Conservation (phyloP, 2,797 vertebrate genomes). For the Alectoris magna region DNA sequence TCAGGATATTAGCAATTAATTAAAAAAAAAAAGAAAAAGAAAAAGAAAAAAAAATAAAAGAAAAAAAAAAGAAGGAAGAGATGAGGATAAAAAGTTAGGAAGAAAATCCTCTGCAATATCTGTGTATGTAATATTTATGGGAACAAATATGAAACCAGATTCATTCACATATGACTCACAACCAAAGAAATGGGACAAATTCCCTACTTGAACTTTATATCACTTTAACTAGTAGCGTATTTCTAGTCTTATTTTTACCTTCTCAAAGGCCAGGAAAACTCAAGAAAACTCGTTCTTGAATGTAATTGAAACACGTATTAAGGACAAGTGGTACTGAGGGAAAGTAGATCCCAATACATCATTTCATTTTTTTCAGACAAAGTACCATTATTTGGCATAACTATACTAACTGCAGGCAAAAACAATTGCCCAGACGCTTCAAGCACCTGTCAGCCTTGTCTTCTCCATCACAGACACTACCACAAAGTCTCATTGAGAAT, state of each 20-base stretch:
- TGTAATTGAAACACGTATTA: neutral
- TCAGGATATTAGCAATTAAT: neutral
- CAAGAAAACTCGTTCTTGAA: neutral
- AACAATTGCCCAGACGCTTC: neutral
- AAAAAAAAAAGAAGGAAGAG: neutral
- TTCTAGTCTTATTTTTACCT: neutral
- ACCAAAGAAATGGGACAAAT: neutral
- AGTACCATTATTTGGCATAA: neutral
- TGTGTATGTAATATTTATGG: neutral
- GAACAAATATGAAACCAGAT: neutral
- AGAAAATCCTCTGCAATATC: neutral
- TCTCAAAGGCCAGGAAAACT: neutral
- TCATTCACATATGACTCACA: neutral
- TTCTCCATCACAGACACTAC: neutral
- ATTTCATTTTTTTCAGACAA: neutral
- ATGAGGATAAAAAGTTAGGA: neutral
- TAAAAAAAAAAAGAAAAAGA: neutral
- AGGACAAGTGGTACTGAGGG: neutral
- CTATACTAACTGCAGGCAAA: neutral
- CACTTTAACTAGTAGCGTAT: neutral
- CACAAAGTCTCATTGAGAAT: neutral
- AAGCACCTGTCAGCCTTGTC: neutral
- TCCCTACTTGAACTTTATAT: neutral
- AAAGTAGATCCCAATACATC: neutral
- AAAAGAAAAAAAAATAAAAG: no score